Evolutionary conservation across 64 coral and sea anemone genomes (phyloP).

Genomic region (Hydrozoanthus tunicans): DNA sequence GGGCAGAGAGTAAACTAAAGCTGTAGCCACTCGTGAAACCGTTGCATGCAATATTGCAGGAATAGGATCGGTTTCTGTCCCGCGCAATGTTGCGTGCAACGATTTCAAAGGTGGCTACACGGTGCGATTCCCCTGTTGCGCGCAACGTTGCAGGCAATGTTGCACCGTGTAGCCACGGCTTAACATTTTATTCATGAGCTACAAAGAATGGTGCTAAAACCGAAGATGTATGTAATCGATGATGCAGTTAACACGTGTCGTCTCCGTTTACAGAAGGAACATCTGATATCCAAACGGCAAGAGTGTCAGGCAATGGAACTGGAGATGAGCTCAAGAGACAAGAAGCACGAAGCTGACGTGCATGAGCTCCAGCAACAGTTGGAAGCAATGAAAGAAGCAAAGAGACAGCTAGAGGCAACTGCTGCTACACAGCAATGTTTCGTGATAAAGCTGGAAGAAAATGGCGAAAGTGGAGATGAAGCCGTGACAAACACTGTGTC

Average conservation of each 20-base stretch:
- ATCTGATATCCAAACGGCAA: conserved; percentile 10
- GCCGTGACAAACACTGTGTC: neutral
- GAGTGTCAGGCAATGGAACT: conserved; percentile 28
- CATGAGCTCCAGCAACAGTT: neutral
- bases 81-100: too few species aligned
- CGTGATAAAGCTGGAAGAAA: neutral
- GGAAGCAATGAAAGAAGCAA: neutral
- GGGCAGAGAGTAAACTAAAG: too few species aligned
- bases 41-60: too few species aligned
- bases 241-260: neutral
- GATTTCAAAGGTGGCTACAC: too few species aligned
- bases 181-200: neutral
- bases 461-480: neutral
- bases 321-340: conserved; percentile 12
- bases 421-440: neutral
- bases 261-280: conserved; percentile 24
- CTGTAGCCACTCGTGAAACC: too few species aligned
- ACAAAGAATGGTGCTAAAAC: neutral
- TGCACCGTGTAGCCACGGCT: neutral
- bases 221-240: neutral
- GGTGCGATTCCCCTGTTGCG: too few species aligned
- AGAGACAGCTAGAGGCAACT: neutral
- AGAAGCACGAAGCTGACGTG: conserved; percentile 17
- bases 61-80: too few species aligned
- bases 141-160: too few species aligned